Evolutionary conservation across 2,113 vertebrate species (phyloP), one percentile per base, ranked within the genome.

Genomic region (Todiramphus saurophagus): DNA sequence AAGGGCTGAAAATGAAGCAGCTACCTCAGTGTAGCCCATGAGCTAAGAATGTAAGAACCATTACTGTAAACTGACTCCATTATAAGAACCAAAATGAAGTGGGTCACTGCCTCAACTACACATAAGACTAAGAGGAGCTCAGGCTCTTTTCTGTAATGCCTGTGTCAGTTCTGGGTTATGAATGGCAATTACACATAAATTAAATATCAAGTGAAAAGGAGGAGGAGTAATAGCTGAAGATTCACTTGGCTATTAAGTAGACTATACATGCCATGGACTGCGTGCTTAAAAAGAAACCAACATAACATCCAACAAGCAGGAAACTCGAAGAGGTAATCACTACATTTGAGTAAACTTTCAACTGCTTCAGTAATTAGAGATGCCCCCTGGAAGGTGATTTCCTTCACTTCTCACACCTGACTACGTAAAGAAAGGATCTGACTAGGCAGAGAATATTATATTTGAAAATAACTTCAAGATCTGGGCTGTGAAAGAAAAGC

Each of bases 261-360:
- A 46, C 13, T 9, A 59, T 8, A n/a, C 2, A n/a, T 4, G 16
- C 70, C 13, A 78, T 0, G 0, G 13, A 81, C 50, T 19, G 11
- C 3, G 4, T 2, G 5, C 28, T 75, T 73, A 75, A 69, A 72
- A 56, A 44, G 18, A 2, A 59, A 21, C 13, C 8, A 35, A 43
- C 11, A 33, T 4, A 21, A 35, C 44, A 37, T 51, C 7, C 10
- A 87, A 20, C 23, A 33, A 39, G 55, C 4, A 83, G 35, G 35
- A 73, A 90, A 90, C 33, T 79, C 64, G 37, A 35, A 50, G 30
- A 60, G 18, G 30, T 28, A 51, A 67, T n/a, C 6, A 28, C 18
- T 43, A 7, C 7, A 64, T 24, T 59, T 11, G 67, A 74, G n/a
- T 17, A 62, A 31, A n/a, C 51, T 48, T 58, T 69, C 30, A 85